Conservation (phyloP, 2,797 vertebrate genomes). For the Lagocephalus sceleratus region DNA sequence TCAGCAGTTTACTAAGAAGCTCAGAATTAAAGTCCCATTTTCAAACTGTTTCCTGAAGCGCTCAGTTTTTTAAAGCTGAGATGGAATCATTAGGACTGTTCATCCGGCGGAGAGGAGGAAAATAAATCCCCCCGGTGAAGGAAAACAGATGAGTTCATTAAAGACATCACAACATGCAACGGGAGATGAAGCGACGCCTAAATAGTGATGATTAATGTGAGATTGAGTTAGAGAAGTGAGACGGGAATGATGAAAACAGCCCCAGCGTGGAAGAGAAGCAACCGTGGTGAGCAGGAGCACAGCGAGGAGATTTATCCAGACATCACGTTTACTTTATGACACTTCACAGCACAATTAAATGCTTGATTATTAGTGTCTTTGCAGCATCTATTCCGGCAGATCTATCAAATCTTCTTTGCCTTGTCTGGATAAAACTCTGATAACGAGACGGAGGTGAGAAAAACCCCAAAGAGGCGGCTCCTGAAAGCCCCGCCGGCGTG, state of each 20-base stretch:
- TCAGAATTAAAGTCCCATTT: constrained; percentile 19
- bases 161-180: constrained; percentile 49
- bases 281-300: too few relatives aligned
- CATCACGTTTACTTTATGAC: constrained; percentile 1
- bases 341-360: not conserved
- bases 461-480: constrained; percentile 35
- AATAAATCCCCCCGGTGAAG: constrained; percentile 6
- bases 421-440: constrained; percentile 61
- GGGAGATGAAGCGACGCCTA: constrained; percentile 18
- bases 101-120: constrained; percentile 56
- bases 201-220: constrained; percentile 10
- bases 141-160: constrained; percentile 49
- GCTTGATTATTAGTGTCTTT: constrained; percentile 2
- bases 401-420: not conserved
- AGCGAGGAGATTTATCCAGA: constrained; percentile 73
- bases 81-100: not conserved
- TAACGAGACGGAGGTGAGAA: constrained; percentile 32
- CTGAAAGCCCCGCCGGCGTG: constrained; percentile 51
- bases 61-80: constrained; percentile 46
- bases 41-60: constrained; percentile 39
- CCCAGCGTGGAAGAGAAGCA: constrained; percentile 3
- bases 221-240: constrained; percentile 12
- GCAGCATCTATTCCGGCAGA: constrained; percentile 7
- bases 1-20: not conserved
- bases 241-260: constrained; percentile 2